These are phyloP conservation scores for Nycticebus coucang DNA, from an alignment of 2,113 vertebrate genomes.

Conservation along the genomic window DNA sequence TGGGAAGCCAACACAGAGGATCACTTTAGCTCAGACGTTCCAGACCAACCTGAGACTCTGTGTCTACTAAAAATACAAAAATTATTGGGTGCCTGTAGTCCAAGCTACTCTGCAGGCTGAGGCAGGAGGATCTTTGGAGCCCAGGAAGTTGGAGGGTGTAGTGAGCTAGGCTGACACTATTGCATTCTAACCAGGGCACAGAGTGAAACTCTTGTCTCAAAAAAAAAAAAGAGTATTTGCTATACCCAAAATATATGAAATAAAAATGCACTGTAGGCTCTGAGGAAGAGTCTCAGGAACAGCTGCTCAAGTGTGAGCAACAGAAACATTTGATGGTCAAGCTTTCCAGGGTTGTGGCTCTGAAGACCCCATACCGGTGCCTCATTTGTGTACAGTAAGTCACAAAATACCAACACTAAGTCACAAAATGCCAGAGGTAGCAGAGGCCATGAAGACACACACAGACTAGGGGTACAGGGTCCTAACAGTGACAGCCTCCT, in stretches of 20 bases:
- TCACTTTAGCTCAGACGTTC: no score
- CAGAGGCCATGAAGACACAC: neutral
- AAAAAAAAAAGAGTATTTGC: neutral
- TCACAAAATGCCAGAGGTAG: neutral
- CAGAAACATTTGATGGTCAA: neutral
- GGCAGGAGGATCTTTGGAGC: no score
- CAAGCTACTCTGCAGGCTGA: no score
- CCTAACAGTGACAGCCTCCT: neutral
- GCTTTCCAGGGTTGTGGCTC: neutral
- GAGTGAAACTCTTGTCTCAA: no score
- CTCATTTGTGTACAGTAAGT: neutral
- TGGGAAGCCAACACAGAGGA: no score
- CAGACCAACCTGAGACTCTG: no score
- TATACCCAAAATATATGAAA: neutral
- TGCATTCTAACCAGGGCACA: no score
- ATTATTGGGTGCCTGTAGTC: no score
- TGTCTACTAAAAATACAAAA: no score
- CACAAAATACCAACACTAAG: neutral
- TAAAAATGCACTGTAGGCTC: neutral
- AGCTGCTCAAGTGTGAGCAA: neutral
- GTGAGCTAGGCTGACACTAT: no score
- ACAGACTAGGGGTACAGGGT: accelerated
- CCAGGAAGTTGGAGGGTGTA: no score
- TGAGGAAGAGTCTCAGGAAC: neutral
- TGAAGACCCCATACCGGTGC: neutral